phyloP scores from a whole-genome alignment of 2,797 vertebrate genomes.

The Hipposideros larvatus region DNA sequence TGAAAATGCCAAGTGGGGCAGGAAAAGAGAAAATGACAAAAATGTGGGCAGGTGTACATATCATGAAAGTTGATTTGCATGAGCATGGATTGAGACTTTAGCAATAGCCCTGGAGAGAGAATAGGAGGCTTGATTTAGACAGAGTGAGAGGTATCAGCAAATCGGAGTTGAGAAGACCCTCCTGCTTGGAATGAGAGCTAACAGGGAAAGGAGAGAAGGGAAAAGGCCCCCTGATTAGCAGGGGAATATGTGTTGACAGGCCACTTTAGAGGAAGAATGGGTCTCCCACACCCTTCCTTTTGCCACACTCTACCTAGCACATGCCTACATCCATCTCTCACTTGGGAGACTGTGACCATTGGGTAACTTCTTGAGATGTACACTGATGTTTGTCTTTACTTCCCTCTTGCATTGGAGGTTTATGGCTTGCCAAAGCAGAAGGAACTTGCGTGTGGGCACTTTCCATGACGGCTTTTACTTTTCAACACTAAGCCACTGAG shows the following conservation, averaged over 20 bases:
- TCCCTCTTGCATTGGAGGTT: neutral
- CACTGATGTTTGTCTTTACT: slow-evolving; percentile 32
- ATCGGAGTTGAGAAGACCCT: neutral
- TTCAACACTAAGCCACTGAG: slow-evolving; percentile 50
- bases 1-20: neutral
- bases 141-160: neutral
- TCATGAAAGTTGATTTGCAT: slow-evolving; percentile 7
- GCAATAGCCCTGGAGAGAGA: neutral
- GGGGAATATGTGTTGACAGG: neutral
- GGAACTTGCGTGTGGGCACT: neutral
- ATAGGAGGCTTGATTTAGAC: neutral
- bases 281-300: neutral
- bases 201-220: neutral
- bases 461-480: slow-evolving; percentile 49
- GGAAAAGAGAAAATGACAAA: slow-evolving; percentile 27
- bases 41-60: neutral
- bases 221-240: neutral
- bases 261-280: neutral
- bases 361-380: neutral
- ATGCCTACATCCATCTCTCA: neutral
- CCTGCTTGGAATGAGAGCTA: neutral
- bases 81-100: neutral
- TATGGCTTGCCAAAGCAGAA: slow-evolving; percentile 53
- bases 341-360: neutral
- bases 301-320: neutral